Evolutionary conservation across 2,113 vertebrate genomes (phyloP), one percentile per base, ranked within the genome.

Genomic region (Eidolon helvum): DNA sequence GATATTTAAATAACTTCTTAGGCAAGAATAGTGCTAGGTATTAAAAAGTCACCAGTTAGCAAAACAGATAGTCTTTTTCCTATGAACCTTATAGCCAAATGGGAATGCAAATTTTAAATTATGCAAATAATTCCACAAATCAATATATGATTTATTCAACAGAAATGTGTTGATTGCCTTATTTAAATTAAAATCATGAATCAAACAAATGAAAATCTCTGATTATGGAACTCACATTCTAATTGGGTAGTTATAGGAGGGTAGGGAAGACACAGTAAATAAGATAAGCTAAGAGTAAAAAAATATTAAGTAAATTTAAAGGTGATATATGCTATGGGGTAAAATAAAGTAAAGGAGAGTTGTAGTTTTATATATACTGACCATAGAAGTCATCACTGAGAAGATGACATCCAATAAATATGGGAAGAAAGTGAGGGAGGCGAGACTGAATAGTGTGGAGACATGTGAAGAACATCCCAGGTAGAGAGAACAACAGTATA

Each of bases 1-100:
- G 8, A 90, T 48, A 87, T 48, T 59, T 95, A 95, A 92, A 65
- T 90, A 53, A 80, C 26, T 93, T 80, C 38, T 26, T 84, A 65
- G 26, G n/a, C 19, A 91, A 91, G 45, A 45, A 77, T 12, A 69
- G 33, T 77, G 12, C 3, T 53, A 80, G 1, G 0, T 74, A 59
- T 80, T 85, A 80, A 94, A 91, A 87, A 72, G 65, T 72, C 19
- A 72, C 21, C 22, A 10, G 28, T 87, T 48, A 88, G 14, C 40
- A 74, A 91, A 94, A 43, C 8, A 94, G 43, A 87, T n/a, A 15
- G 9, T 74, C 19, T 2, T 14, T 84, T 19, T 87, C n/a, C 72
- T 78, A n/a, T 24, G 21, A 50, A n/a, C 22, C 5, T 89, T 72
- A 53, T 5, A 95, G 43, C 3, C 40, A 57, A 87, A 69, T 72